Percentiles rank a stretch among this genome's conserved stretches.
These are phyloP conservation scores for Coturnix japonica DNA, from an alignment of 2,113 vertebrate species.

Conservation along the genomic window DNA sequence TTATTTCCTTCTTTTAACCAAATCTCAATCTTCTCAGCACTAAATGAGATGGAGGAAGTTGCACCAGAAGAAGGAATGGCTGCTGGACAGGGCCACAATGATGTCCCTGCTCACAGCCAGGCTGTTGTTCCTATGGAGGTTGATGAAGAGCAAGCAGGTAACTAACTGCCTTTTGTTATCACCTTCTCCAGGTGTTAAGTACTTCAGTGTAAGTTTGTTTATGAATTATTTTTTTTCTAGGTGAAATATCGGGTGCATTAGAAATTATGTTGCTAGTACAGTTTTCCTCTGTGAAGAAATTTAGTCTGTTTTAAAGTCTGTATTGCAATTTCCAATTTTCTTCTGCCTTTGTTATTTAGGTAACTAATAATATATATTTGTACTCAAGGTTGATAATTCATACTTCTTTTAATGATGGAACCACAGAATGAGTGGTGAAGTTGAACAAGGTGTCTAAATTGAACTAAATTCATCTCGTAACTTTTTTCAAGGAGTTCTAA, in stretches of 20 bases:
- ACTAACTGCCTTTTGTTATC: background rate
- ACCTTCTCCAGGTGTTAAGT: background rate
- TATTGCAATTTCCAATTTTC: background rate
- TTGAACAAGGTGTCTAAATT: background rate
- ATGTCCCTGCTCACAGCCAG: conserved; percentile 71
- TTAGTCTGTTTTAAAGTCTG: background rate
- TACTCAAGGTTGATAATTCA: background rate
- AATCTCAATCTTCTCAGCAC: conserved; percentile 74
- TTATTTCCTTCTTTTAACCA: background rate
- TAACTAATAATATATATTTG: background rate
- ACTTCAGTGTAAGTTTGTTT: background rate
- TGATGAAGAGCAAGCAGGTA: conserved; percentile 98
- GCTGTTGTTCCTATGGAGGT: conserved; percentile 77
- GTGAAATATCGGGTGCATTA: background rate
- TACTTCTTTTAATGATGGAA: background rate
- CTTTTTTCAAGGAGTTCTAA: background rate
- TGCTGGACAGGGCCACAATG: conserved; percentile 71
- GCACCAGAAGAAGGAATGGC: conserved; percentile 84
- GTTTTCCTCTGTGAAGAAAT: background rate
- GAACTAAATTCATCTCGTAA: background rate
- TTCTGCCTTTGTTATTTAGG: background rate
- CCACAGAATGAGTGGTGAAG: background rate
- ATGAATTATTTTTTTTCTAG: background rate
- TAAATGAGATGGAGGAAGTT: conserved; percentile 89
- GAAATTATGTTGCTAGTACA: background rate